Base-by-base conservation (phyloP, 2,888 invertebrate genomes). In the Imbricaverruca yamaguchii region DNA sequence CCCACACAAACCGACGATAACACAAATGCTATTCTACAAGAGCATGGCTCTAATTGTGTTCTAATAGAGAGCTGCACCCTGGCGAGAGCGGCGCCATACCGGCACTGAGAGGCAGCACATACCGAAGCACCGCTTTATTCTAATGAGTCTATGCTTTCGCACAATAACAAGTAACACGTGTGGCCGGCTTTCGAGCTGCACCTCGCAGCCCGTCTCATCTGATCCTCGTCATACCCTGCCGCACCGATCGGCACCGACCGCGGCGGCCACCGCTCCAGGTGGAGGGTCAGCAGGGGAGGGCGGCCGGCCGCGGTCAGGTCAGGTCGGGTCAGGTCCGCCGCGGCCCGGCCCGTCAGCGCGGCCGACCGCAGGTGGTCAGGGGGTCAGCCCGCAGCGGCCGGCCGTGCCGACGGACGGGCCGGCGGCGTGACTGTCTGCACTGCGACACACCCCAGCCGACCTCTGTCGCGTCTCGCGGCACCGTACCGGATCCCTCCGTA, bases 341-440 rank as follows among this genome's bases (percentile, higher is more conserved):
- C 74, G 15, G 55, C 18, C 74, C 53, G 74, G 21, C 55, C 18
- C 23, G 23, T 39, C 69, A 23, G 25, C 39, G 15, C 69, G 15
- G 25, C 39, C 69, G 39, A 39, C 39, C 69, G 39, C 69, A 8
- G 39, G 18, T 61, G 25, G 39, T 8, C 7, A 69, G 69, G 69
- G 65, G 69, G 69, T 69, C 69, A 69, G 69, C 69, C 69, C 39
- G 69, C 10, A 15, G 25, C 69, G 69, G 69, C 69, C 69, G 69
- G 15, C 69, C 10, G 69, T 1, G 9, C 25, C 13, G 69, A 13
- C 69, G 69, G 39, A 39, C 25, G 25, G 39, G 25, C 39, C 23
- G 39, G 69, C 39, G 69, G 13, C 69, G 39, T 8, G 39, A 4
- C 15, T 13, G 12, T 8, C 69, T 4, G 7, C 25, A 6, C 39